These are phyloP conservation scores for Syrrhaptes paradoxus DNA, from an alignment of 2,113 vertebrate species.

Conservation along the genomic window DNA sequence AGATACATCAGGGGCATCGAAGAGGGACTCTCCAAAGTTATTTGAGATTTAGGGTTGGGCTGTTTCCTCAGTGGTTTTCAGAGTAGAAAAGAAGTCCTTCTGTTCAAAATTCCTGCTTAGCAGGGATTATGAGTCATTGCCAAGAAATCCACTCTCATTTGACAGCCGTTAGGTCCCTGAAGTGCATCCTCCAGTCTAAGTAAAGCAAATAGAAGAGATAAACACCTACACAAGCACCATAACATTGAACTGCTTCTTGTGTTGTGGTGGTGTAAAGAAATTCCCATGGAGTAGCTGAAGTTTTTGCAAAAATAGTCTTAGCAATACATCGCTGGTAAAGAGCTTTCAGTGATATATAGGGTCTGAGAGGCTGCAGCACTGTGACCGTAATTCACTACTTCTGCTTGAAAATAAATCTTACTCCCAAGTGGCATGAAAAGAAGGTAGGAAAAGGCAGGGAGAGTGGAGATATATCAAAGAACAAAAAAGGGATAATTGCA, in stretches of 20 bases:
- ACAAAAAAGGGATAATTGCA: background rate
- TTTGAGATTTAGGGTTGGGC: background rate
- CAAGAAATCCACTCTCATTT: background rate
- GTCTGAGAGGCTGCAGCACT: background rate
- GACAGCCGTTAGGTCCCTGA: background rate
- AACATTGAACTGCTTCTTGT: background rate
- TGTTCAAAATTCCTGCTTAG: background rate
- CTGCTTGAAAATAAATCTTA: slow-evolving; percentile 56
- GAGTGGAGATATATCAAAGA: slow-evolving; percentile 8
- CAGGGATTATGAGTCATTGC: background rate
- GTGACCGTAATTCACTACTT: slow-evolving; percentile 26
- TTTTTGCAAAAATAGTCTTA: slow-evolving; percentile 30
- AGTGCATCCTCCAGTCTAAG: background rate
- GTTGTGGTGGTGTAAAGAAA: background rate
- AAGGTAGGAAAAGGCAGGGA: background rate
- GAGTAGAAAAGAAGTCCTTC: background rate
- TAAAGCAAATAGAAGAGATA: background rate
- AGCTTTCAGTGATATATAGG: slow-evolving; percentile 56
- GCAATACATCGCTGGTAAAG: slow-evolving; percentile 3
- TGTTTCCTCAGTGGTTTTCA: background rate
- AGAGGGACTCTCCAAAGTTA: background rate
- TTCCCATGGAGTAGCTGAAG: background rate
- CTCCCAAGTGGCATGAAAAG: slow-evolving; percentile 39
- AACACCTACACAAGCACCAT: background rate
- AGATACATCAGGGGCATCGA: background rate